Conservation (phyloP, 2,888 invertebrate genomes). For the Lasioglossum morio region DNA sequence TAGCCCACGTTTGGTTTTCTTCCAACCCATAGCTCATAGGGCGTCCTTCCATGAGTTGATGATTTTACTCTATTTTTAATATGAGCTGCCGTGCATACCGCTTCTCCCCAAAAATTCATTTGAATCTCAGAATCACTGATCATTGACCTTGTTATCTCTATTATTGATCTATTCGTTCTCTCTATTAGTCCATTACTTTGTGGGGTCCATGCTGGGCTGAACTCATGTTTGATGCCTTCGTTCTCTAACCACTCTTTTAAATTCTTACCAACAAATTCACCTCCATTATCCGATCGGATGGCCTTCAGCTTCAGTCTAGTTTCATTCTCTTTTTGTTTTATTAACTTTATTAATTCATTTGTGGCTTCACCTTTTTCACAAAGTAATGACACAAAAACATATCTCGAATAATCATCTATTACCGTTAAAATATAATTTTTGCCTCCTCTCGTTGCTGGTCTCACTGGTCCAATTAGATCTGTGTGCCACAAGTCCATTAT, state of each 20-base stretch:
- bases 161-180: slow-evolving; percentile 16
- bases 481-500: no score
- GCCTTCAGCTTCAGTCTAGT: not conserved
- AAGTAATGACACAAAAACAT: not conserved
- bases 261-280: not conserved
- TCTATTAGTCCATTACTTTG: slow-evolving; percentile 29
- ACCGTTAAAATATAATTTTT: not conserved
- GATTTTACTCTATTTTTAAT: slow-evolving; percentile 21
- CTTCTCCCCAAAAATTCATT: slow-evolving; percentile 8
- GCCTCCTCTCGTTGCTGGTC: not conserved
- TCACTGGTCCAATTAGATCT: not conserved
- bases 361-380: not conserved
- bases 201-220: not conserved
- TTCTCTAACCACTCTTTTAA: not conserved
- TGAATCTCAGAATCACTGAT: not conserved
- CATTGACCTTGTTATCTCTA: slow-evolving; percentile 1
- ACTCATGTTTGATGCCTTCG: not conserved
- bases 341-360: not conserved
- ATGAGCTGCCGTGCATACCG: not conserved
- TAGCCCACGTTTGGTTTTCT: slow-evolving; percentile 22
- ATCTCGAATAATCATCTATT: not conserved
- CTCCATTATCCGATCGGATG: not conserved
- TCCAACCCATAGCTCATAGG: slow-evolving; percentile 15
- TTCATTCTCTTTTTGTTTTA: not conserved
- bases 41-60: slow-evolving; percentile 17